Base-by-base conservation (phyloP, 23 tunicate species). In the Trididemnum clinides region DNA sequence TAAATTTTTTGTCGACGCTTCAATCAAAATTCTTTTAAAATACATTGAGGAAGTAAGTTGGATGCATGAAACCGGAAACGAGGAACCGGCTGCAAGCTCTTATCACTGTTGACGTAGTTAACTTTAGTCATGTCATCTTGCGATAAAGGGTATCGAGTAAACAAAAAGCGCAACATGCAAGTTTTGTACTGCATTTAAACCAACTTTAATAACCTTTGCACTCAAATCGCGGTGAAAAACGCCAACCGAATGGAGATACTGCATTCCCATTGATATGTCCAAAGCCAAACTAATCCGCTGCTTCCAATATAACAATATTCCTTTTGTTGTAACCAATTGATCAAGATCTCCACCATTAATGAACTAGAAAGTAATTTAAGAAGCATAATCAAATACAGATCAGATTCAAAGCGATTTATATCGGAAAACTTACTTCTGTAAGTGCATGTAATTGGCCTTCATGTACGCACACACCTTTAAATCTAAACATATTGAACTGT, bases 281-380 rank as follows among this genome's bases (percentile, higher is more conserved):
- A 71, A 20, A 25, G 98, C 89, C 34, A 94, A 33, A 20, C 64
- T 57, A 32, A 89, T 82, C 37, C 94, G 88, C 22, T 87, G 96
- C 33, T 73, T 84, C 98, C 98, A 94, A 20, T 90, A 33, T 34
- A 94, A 75, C 0, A 26, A 0, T 4, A 31, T 23, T 0, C 75
- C 64, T 74, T 85, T 64, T 35, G 89, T 88, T 28, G 75, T 73
- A 10, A 94, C 71, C 57, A 94, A 58, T 57, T 94, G 90, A 34
- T 89, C 94, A 50, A 94, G 57, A 63, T 94, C 98, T 28, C 98
- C 98, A 30, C 95, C 98, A 38, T 89, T 89, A 19, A 94, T 94
- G 64, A 39, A 94, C 98, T 94, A 77, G 49, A 77, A 51, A 51
- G 23, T 6, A 69, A 69, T n/a, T n/a, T n/a, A n/a, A n/a, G n/a